Conservation (phyloP, 2,888 invertebrate species). For the Holacanthella duospinosa region DNA sequence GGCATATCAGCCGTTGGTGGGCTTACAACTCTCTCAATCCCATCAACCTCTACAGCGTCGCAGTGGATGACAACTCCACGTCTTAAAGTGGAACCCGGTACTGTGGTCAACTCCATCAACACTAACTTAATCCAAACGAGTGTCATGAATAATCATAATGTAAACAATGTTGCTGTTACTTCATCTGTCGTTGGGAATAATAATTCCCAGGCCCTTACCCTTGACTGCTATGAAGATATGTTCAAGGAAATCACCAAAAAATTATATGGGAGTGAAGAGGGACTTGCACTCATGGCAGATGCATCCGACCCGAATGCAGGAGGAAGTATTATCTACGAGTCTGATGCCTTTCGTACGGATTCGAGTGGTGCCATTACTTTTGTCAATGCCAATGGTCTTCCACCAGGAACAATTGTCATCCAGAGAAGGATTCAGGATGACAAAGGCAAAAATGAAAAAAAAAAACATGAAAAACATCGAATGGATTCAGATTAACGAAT, state of each 20-base stretch:
- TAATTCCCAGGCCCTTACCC: neutral
- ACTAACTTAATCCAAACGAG: neutral
- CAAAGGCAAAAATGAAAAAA: too few species aligned
- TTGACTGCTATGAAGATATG: constrained; percentile 60
- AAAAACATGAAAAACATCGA: too few species aligned
- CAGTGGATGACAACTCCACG: constrained; percentile 33
- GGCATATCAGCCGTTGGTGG: constrained; percentile 20
- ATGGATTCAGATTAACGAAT: too few species aligned
- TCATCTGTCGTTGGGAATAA: neutral
- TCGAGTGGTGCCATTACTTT: constrained; percentile 25
- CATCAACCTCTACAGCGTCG: constrained; percentile 13
- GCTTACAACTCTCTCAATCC: constrained; percentile 23
- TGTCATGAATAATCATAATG: constrained; percentile 1
- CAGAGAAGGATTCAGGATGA: constrained; percentile 29
- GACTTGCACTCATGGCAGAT: constrained; percentile 32
- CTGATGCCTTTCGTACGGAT: constrained; percentile 16
- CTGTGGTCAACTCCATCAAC: constrained; percentile 6
- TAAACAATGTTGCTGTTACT: neutral
- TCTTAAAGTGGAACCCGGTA: constrained; percentile 29
- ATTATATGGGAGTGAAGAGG: constrained; percentile 68
- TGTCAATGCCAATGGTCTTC: constrained; percentile 29
- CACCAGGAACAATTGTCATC: constrained; percentile 33
- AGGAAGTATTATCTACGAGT: constrained; percentile 29
- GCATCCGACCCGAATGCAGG: constrained; percentile 11
- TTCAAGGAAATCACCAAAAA: constrained; percentile 86